phyloP scores from a whole-genome alignment of 2,113 vertebrate genomes.

The Notechis scutatus region DNA sequence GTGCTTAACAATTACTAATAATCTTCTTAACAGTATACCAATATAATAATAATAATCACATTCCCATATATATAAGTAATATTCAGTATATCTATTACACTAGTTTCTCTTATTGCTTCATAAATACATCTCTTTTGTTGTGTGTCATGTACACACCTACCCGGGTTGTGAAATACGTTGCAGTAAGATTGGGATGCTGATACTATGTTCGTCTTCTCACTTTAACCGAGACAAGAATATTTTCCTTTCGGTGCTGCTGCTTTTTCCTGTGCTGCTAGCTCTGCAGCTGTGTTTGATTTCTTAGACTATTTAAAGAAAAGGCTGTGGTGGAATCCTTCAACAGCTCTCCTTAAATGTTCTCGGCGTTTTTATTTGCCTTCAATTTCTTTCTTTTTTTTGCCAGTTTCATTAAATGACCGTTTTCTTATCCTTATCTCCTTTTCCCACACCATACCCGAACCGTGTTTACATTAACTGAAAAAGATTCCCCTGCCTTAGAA shows the following conservation, averaged over 20 bases:
- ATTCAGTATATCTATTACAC: no score
- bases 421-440: not conserved
- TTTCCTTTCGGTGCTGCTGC: not conserved
- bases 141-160: not conserved
- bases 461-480: not conserved
- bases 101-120: no score
- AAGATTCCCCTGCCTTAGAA: not conserved
- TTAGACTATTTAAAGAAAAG: not conserved
- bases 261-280: not conserved
- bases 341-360: not conserved
- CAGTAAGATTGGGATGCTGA: not conserved
- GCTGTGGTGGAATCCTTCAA: not conserved
- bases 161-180: not conserved
- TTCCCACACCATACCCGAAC: not conserved
- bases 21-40: no score
- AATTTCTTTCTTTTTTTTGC: not conserved
- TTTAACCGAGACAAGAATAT: not conserved
- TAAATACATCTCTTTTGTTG: no score
- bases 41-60: no score
- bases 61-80: no score
- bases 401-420: not conserved
- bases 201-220: not conserved
- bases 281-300: not conserved
- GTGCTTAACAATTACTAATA: no score
- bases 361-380: not conserved